A percentile compares a stretch with the other conserved stretches of the same genome.
These are phyloP conservation scores for Synergus japonicus DNA, from an alignment of 2,888 invertebrate species.

Conservation along the genomic window DNA sequence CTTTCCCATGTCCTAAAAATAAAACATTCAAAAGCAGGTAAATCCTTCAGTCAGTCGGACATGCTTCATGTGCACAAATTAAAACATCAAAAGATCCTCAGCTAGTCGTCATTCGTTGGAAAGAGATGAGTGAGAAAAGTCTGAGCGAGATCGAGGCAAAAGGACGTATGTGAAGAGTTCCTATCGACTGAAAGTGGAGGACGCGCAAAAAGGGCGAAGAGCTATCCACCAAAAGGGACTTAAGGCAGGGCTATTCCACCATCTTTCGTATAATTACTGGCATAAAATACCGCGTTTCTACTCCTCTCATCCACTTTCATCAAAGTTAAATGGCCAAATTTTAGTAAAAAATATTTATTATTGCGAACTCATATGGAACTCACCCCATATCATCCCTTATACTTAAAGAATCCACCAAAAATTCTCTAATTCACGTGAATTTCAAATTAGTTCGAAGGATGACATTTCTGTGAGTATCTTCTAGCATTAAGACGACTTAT, in stretches of 20 bases:
- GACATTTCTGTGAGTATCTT: too few relatives aligned
- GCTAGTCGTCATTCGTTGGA: slow-evolving; percentile 7
- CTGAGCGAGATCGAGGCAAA: background rate
- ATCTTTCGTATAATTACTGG: slow-evolving; percentile 76
- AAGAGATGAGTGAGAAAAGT: background rate
- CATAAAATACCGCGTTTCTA: slow-evolving; percentile 73
- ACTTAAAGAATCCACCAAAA: too few relatives aligned
- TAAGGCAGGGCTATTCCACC: slow-evolving; percentile 57
- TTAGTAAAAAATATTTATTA: too few relatives aligned
- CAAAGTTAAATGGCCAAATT: too few relatives aligned
- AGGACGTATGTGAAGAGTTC: background rate
- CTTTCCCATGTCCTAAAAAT: too few relatives aligned
- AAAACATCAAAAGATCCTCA: slow-evolving; percentile 62
- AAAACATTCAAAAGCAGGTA: too few relatives aligned
- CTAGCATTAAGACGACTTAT: too few relatives aligned
- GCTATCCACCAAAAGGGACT: slow-evolving; percentile 11
- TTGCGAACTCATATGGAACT: too few relatives aligned
- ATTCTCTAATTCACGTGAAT: too few relatives aligned
- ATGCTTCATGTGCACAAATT: slow-evolving; percentile 65
- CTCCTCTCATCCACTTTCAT: slow-evolving; percentile 57
- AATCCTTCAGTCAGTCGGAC: slow-evolving; percentile 65
- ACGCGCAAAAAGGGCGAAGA: slow-evolving; percentile 31
- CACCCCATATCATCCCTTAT: too few relatives aligned
- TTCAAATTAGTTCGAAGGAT: too few relatives aligned
- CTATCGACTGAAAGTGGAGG: background rate